phyloP scores from a whole-genome alignment of 2,113 vertebrate genomes.

The Thamnaconus septentrionalis region DNA sequence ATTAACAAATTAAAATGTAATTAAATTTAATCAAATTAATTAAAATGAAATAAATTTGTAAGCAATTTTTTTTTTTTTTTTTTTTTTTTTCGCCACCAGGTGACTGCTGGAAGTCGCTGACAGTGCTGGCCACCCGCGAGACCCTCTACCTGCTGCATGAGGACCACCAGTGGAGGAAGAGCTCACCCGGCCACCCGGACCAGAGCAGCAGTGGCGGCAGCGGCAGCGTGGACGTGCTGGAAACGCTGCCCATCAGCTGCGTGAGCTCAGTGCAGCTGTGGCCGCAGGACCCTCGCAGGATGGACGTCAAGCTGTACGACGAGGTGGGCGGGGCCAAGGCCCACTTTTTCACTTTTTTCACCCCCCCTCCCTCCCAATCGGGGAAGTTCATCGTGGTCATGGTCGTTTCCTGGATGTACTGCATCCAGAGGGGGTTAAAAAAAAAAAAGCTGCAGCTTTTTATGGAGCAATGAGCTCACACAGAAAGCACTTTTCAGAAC shows the following conservation, averaged over 20 bases:
- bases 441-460: no score
- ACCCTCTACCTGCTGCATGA: slow-evolving; percentile 76
- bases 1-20: no score
- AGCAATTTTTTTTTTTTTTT: no score
- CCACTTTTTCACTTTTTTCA: no score
- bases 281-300: slow-evolving; percentile 72
- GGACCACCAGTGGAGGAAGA: slow-evolving; percentile 78
- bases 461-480: no score
- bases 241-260: slow-evolving; percentile 78
- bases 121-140: slow-evolving; percentile 73
- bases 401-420: no score
- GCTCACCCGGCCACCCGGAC: neutral
- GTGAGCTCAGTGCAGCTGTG: slow-evolving; percentile 83
- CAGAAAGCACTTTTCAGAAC: no score
- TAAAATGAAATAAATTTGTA: no score
- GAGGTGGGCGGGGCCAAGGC: slow-evolving; percentile 78
- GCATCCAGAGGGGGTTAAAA: no score
- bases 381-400: no score
- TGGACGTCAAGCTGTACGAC: slow-evolving; percentile 89
- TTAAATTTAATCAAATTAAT: no score
- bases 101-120: slow-evolving; percentile 64
- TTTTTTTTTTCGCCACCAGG: slow-evolving; percentile 37
- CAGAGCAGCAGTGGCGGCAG: slow-evolving; percentile 28
- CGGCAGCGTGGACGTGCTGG: slow-evolving; percentile 52
- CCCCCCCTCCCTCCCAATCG: no score